Evolutionary conservation across 2,888 invertebrate genomes (phyloP), one percentile per base, ranked within the genome.

Genomic region (Amphipoea lucens): DNA sequence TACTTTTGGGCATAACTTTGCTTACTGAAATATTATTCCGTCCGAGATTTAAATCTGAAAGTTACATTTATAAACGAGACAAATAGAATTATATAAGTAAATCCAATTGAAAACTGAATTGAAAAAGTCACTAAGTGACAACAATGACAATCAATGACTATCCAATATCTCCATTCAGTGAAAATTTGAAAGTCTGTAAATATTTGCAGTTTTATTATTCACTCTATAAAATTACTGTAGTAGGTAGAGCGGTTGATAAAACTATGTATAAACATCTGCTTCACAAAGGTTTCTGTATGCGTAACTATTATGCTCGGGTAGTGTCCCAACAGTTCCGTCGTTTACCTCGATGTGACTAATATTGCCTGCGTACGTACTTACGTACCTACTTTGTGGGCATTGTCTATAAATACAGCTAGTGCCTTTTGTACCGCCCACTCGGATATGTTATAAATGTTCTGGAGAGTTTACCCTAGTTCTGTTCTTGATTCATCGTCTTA

Each of bases 351-450:
- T 76, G 80, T 87, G 90, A 89, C 87, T 88, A 88, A 86, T 85
- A 85, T 82, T 87, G 76, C 72, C 79, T 78, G 78, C 78, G 63
- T 76, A 74, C 51, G 42, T 71, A 70, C 65, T 78, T 86, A 79
- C 68, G 70, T 85, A 81, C 76, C 83, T 87, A 86, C 84, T 86
- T 84, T 88, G 85, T 79, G 78, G 82, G 74, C 82, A 86, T 88
- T 87, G 86, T 89, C 88, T 92, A 92, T 92, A 90, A 92, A 93
- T 92, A 91, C 84, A 68, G 74, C 79, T 79, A 82, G 86, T 82
- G 87, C 87, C 90, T 91, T 90, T 92, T 91, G 91, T 92, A 74
- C 85, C 89, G 79, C 91, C 91, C 90, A 92, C 92, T 89, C 86
- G 80, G 87, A 87, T 85, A 85, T 81, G 79, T 86, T 89, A 84